Evolutionary conservation across 2,797 vertebrate genomes (phyloP).

Genomic region (Coreius guichenoti): DNA sequence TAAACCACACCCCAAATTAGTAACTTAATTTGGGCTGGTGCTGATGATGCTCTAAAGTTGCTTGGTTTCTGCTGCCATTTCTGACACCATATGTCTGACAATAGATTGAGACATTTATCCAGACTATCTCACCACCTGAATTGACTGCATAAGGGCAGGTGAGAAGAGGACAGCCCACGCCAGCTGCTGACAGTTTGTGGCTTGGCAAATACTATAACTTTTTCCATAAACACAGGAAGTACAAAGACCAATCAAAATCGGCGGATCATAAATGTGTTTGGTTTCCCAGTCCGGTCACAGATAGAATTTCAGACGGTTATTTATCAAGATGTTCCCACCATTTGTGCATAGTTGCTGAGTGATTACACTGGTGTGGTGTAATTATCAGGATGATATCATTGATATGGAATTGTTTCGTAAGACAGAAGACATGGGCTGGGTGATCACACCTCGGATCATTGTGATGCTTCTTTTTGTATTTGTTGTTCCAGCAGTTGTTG

Average conservation of each 20-base stretch:
- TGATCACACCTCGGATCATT: slow-evolving; percentile 27
- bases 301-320: not conserved
- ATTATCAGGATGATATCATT: slow-evolving; percentile 48
- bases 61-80: not conserved
- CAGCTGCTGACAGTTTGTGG: not conserved
- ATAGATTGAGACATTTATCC: not conserved
- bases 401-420: slow-evolving; percentile 42
- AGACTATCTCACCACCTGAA: not conserved
- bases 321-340: not conserved
- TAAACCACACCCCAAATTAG: not conserved
- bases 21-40: not conserved
- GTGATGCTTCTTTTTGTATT: not conserved
- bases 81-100: not conserved
- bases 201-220: not conserved
- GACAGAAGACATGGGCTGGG: slow-evolving; percentile 25
- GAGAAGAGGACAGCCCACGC: not conserved
- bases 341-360: not conserved
- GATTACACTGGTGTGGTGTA: slow-evolving; percentile 1
- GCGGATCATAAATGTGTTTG: not conserved
- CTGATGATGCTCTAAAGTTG: not conserved
- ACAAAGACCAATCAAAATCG: not conserved
- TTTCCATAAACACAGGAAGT: not conserved
- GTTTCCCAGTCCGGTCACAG: not conserved
- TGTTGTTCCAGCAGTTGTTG: not conserved
- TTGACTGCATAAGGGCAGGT: not conserved